phyloP scores from a whole-genome alignment of 2,113 vertebrate genomes.

The Ctenomys sociabilis region DNA sequence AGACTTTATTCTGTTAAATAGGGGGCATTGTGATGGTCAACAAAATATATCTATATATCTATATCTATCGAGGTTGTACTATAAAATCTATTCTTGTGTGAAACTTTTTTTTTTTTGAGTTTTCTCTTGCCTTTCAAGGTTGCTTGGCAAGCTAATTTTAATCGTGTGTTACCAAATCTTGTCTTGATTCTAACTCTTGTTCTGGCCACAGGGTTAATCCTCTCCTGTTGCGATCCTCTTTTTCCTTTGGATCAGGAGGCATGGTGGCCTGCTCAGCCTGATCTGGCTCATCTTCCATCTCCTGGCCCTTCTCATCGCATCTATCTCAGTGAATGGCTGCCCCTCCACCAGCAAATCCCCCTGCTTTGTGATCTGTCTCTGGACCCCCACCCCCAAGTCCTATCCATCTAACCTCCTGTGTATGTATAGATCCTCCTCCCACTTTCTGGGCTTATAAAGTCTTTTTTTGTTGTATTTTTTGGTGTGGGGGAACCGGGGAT shows the following conservation, averaged over 20 bases:
- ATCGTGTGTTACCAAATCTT: background rate
- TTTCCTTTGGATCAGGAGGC: background rate
- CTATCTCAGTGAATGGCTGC: background rate
- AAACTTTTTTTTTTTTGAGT: background rate
- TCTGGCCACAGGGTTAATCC: background rate
- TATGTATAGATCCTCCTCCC: background rate
- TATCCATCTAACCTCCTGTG: background rate
- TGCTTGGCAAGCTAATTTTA: background rate
- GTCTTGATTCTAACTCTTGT: background rate
- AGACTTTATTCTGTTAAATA: slow-evolving; percentile 6
- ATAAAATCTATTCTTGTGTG: background rate
- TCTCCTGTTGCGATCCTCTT: background rate
- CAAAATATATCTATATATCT: background rate
- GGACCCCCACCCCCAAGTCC: background rate
- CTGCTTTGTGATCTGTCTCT: background rate
- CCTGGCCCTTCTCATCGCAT: background rate
- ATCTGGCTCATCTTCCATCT: background rate
- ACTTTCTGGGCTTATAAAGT: background rate
- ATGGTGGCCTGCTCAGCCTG: background rate
- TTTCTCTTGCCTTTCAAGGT: slow-evolving; percentile 18
- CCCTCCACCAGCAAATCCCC: background rate
- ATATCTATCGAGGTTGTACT: background rate
- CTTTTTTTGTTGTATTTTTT: too few species aligned
- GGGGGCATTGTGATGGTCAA: background rate
- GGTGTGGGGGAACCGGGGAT: too few species aligned